Percentiles rank a stretch among this genome's conserved stretches.
These are phyloP conservation scores for Hypotaenidia okinawae DNA, from an alignment of 2,797 vertebrate species.

Conservation along the genomic window DNA sequence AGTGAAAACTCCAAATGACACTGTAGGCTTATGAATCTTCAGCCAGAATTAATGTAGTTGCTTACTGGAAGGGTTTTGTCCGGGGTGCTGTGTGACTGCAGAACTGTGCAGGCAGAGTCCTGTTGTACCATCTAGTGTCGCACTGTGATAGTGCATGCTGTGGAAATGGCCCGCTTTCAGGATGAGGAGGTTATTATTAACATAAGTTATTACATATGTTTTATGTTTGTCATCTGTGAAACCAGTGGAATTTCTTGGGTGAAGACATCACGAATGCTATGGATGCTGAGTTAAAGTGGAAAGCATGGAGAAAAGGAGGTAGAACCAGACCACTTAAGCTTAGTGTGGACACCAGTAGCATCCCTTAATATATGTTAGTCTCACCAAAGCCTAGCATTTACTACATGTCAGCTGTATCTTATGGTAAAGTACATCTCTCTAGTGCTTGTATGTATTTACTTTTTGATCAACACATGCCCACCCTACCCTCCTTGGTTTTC, in stretches of 20 bases:
- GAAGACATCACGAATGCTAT: neutral
- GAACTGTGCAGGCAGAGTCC: neutral
- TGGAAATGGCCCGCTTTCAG: accelerated
- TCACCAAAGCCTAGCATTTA: neutral
- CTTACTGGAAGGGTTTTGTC: neutral
- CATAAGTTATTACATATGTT: neutral
- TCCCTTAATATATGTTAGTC: neutral
- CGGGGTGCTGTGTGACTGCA: accelerated
- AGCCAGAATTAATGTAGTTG: neutral
- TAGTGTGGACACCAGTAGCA: neutral
- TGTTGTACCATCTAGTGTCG: slow-evolving; percentile 37
- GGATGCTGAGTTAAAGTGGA: neutral
- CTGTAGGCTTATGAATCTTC: neutral
- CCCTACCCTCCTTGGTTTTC: neutral
- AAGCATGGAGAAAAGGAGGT: accelerated
- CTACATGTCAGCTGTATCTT: neutral
- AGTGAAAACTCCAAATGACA: neutral
- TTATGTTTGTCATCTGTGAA: neutral
- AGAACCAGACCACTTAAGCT: neutral
- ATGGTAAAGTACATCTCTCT: neutral
- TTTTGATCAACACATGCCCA: neutral
- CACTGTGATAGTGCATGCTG: accelerated
- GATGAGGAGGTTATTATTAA: neutral
- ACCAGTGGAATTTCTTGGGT: neutral
- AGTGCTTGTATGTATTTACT: neutral